Percentiles rank a stretch among this genome's conserved stretches.
These are phyloP conservation scores for Aphaenogaster floridana DNA, from an alignment of 1,140 invertebrate species.

Conservation along the genomic window DNA sequence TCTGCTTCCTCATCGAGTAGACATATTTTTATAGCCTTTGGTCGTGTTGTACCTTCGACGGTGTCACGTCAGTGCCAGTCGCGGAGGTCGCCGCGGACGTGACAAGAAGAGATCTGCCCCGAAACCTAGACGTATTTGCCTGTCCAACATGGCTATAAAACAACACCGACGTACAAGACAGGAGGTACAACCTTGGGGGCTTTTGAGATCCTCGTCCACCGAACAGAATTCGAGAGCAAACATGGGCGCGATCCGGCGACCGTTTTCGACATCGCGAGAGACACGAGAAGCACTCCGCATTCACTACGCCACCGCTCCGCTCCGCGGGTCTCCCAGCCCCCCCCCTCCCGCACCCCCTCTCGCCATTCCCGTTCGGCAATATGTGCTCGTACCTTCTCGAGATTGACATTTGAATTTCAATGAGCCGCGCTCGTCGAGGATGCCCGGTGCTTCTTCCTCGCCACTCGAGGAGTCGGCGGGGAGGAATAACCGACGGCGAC, in stretches of 20 bases:
- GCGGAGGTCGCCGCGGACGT: conserved; percentile 27
- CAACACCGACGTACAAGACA: conserved; percentile 67
- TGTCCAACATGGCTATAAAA: conserved; percentile 67
- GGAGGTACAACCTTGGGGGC: conserved; percentile 62
- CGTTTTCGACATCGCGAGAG: conserved; percentile 76
- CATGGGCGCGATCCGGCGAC: conserved; percentile 76
- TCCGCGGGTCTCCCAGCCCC: background rate
- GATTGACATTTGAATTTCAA: conserved; percentile 80
- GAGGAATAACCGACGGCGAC: conserved; percentile 45
- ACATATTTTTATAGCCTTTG: conserved; percentile 49
- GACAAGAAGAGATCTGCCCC: conserved; percentile 36
- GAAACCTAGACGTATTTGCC: conserved; percentile 42
- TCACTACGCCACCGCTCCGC: conserved; percentile 44
- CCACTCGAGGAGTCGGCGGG: conserved; percentile 62
- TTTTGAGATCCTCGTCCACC: conserved; percentile 66
- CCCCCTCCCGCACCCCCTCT: background rate
- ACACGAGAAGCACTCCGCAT: conserved; percentile 75
- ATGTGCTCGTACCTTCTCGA: conserved; percentile 67
- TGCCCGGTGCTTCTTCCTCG: conserved; percentile 36
- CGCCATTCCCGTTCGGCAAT: conserved; percentile 60
- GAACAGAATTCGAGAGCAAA: conserved; percentile 78
- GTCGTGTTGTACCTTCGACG: background rate
- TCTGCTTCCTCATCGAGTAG: background rate
- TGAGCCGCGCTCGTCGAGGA: conserved; percentile 51
- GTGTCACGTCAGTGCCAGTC: conserved; percentile 28